phyloP scores from a whole-genome alignment of 2,113 vertebrate genomes.

The Psammodynastes pulverulentus region DNA sequence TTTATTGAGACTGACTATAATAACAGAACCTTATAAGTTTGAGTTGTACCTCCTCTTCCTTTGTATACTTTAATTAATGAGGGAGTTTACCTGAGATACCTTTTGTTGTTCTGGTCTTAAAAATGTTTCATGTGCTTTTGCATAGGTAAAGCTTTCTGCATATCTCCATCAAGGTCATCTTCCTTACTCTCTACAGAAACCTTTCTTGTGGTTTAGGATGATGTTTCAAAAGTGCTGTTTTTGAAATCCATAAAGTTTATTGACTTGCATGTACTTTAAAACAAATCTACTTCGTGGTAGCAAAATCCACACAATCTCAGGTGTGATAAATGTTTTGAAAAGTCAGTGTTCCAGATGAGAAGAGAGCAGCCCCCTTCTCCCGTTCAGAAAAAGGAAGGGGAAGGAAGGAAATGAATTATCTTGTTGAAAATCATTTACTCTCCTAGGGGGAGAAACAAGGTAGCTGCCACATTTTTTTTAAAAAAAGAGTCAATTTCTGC shows the following conservation, averaged over 20 bases:
- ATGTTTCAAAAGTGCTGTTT: not conserved
- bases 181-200: not conserved
- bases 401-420: not conserved
- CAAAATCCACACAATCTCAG: not conserved
- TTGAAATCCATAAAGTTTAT: not conserved
- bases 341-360: not conserved
- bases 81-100: not conserved
- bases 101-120: not conserved
- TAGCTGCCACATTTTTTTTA: not conserved
- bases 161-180: not conserved
- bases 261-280: not conserved
- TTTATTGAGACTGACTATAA: not conserved
- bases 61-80: not conserved
- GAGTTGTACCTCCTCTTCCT: not conserved
- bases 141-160: not conserved
- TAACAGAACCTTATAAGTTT: not conserved
- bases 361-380: not conserved
- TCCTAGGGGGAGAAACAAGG: not conserved
- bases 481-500: constrained; percentile 2
- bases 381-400: not conserved
- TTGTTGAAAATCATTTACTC: constrained; percentile 5
- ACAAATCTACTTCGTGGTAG: not conserved
- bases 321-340: not conserved
- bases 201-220: not conserved
- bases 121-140: not conserved